Evolutionary conservation across 2,888 invertebrate species (phyloP), one percentile per base, ranked within the genome.

Genomic region (Neria commutata): DNA sequence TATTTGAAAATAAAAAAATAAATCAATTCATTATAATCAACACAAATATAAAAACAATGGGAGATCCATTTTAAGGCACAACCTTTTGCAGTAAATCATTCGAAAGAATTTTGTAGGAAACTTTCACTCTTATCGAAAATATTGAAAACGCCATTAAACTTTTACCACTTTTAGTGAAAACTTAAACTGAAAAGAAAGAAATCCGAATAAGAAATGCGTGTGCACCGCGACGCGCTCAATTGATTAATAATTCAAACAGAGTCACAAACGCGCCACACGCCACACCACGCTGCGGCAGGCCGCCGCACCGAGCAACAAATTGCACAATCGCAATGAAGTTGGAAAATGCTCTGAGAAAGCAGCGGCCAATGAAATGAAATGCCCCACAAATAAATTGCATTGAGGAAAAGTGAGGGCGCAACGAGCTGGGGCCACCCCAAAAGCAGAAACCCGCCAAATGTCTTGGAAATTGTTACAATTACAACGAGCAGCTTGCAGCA

Each of bases 11-110:
- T 29, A 11, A 8, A 8, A 29, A 29, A 29, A 29, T 29, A 11
- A 8, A 8, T 8, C 5, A 29, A 37, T 37, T 37, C n/a, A 14
- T 10, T 37, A 8, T 37, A 37, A 37, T 4, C 19, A 47, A 37
- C n/a, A n/a, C n/a, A n/a, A n/a, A n/a, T n/a, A 60, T 50, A 52
- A 24, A 19, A 42, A 61, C 58, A 23, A 54, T n/a, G 46, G 24
- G 40, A 8, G 8, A 33, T 19, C 61, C 56, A 48, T 57, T 57
- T 59, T 50, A 57, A 52, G 50, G 61, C 70, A 73, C 6, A 72
- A 73, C 75, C 75, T 72, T 64, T 62, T 70, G 67, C 74, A 69
- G 68, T 73, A 70, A 72, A 72, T 24, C 51, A 51, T 51, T 40
- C 69, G 53, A 68, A 68, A 37, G 4, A 37, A 37, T n/a, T n/a